Evolutionary conservation across 2,888 invertebrate species (phyloP).

Genomic region (Alsophila aescularia): DNA sequence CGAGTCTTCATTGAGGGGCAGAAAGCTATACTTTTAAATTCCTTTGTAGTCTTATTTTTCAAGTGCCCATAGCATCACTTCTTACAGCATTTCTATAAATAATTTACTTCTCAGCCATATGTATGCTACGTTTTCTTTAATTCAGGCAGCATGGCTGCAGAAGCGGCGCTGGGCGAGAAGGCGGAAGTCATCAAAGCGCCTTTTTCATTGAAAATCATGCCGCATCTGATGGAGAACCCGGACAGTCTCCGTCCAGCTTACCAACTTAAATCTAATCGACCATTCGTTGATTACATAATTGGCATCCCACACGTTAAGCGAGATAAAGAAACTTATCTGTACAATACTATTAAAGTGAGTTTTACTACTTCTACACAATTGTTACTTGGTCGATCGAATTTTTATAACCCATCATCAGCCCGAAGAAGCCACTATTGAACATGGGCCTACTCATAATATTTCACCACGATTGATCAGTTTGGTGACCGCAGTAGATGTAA

Average conservation of each 20-base stretch:
- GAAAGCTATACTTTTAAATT: too few relatives aligned
- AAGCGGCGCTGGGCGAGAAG: background rate
- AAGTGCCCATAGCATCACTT: too few relatives aligned
- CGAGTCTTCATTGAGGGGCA: too few relatives aligned
- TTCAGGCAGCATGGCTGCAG: slow-evolving; percentile 8
- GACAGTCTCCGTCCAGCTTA: slow-evolving; percentile 16
- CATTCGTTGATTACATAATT: slow-evolving; percentile 15
- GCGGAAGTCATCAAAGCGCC: slow-evolving; percentile 3
- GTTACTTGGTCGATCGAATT: too few relatives aligned
- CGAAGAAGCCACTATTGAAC: too few relatives aligned
- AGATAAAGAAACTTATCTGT: slow-evolving; percentile 93
- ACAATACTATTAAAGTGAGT: slow-evolving; percentile 87
- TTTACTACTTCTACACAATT: background rate
- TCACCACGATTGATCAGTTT: too few relatives aligned
- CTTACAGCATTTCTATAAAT: too few relatives aligned
- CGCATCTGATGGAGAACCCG: slow-evolving; percentile 15
- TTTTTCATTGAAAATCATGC: slow-evolving; percentile 12
- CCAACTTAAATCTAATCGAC: background rate
- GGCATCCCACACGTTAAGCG: slow-evolving; percentile 85
- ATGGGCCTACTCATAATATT: too few relatives aligned
- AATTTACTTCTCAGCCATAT: too few relatives aligned
- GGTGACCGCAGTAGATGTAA: too few relatives aligned
- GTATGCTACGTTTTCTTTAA: background rate
- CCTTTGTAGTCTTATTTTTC: too few relatives aligned
- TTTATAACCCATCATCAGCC: too few relatives aligned